Evolutionary conservation across 2,888 invertebrate genomes (phyloP), one percentile per base, ranked within the genome.

Genomic region (Ennomos erosarius): DNA sequence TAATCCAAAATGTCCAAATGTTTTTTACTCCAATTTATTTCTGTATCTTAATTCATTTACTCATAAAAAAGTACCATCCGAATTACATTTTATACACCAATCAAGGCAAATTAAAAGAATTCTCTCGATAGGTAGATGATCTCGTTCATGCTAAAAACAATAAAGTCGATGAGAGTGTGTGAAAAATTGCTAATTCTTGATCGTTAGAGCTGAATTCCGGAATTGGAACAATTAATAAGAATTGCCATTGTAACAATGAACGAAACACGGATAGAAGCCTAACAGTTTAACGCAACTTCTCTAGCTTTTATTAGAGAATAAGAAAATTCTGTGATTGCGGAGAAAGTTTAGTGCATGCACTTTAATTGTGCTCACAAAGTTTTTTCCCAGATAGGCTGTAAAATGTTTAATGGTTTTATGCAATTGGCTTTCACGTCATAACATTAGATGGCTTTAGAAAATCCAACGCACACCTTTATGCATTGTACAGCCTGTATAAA

Each of bases 211-310:
- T 55, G 45, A n/a, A 63, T 65, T 51, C 53, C 49, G 52, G 16
- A 64, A 64, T 53, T 44, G 55, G 61, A 62, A 50, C 60, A 58
- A 62, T 66, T 60, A 60, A 62, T 55, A 26, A 58, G 44, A 62
- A 55, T 59, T 46, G 48, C 54, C 58, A 53, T 52, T 52, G 49
- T 49, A 64, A 68, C 68, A 62, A 64, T 64, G 16, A 1, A 26
- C 26, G 54, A 53, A 54, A 44, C 35, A 42, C 62, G 53, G 66
- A 63, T 53, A 59, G 53, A 65, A 64, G 62, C 48, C 44, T 9
- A 55, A 44, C 48, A 39, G 52, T 47, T 37, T 10, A n/a, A 49
- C 33, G 40, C 46, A 62, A 57, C 42, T 43, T n/a, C 8, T 49
- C 36, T 35, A 45, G 35, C 16, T 16, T 53, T 49, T 13, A 60